phyloP scores from a whole-genome alignment of 2,797 vertebrate species.

The Siniperca obscura region DNA sequence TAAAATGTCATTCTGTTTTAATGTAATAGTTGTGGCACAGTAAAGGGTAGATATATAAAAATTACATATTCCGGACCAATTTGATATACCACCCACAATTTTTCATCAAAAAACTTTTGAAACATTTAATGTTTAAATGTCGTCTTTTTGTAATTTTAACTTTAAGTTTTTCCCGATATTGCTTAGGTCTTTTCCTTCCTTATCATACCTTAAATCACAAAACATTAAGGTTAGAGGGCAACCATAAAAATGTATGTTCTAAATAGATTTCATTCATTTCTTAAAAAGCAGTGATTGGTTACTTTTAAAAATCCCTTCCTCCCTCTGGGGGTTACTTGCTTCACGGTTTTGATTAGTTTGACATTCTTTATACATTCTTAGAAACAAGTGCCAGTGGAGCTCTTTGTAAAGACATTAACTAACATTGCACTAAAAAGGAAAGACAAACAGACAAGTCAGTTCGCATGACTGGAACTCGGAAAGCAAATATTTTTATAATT shows the following conservation, averaged over 20 bases:
- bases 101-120: background rate
- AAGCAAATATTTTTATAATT: background rate
- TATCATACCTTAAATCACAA: background rate
- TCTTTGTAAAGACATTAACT: background rate
- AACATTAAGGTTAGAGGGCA: background rate
- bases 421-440: background rate
- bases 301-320: rapidly evolving
- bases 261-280: background rate
- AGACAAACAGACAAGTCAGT: background rate
- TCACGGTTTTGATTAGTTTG: background rate
- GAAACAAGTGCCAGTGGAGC: background rate
- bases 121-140: background rate
- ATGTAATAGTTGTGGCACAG: background rate
- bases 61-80: background rate
- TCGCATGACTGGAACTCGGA: background rate
- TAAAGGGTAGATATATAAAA: background rate
- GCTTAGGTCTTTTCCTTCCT: background rate
- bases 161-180: background rate
- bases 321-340: background rate
- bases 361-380: background rate
- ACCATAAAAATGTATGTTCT: background rate
- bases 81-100: background rate
- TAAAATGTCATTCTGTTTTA: background rate
- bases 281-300: background rate
- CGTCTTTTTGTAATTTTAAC: background rate